These are phyloP conservation scores for Diploptera punctata DNA, from an alignment of 2,888 invertebrate species.

Conservation along the genomic window DNA sequence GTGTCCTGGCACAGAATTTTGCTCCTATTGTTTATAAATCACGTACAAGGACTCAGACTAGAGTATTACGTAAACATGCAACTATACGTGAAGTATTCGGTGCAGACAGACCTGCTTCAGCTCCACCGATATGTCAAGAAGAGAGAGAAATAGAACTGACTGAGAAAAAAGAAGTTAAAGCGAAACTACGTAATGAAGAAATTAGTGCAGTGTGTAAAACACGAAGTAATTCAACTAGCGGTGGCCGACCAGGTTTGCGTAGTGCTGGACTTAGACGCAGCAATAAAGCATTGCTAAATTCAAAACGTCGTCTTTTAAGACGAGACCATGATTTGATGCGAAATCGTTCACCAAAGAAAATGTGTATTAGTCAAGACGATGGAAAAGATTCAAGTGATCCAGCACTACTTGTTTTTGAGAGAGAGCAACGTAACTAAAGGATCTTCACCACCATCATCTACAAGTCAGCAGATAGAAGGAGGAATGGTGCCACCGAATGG, in stretches of 20 bases:
- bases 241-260: conserved; percentile 50
- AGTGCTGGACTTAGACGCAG: conserved; percentile 53
- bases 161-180: conserved; percentile 28
- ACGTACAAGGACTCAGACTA: conserved; percentile 76
- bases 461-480: neutral
- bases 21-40: conserved; percentile 75
- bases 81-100: conserved; percentile 86
- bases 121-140: conserved; percentile 71
- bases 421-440: conserved; percentile 6
- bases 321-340: conserved; percentile 48
- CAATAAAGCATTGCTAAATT: conserved; percentile 53
- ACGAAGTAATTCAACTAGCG: neutral
- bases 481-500: conserved; percentile 36
- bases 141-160: conserved; percentile 9
- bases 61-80: conserved; percentile 74
- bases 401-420: neutral
- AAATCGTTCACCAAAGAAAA: conserved; percentile 47
- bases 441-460: conserved; percentile 2
- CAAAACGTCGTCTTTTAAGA: conserved; percentile 51
- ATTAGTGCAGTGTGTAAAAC: conserved; percentile 25
- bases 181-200: conserved; percentile 45
- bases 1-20: conserved; percentile 67
- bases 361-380: conserved; percentile 42
- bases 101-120: conserved; percentile 77
- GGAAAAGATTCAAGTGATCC: conserved; percentile 5